phyloP scores from a whole-genome alignment of 2,888 invertebrate species.

The Lottia scabra region DNA sequence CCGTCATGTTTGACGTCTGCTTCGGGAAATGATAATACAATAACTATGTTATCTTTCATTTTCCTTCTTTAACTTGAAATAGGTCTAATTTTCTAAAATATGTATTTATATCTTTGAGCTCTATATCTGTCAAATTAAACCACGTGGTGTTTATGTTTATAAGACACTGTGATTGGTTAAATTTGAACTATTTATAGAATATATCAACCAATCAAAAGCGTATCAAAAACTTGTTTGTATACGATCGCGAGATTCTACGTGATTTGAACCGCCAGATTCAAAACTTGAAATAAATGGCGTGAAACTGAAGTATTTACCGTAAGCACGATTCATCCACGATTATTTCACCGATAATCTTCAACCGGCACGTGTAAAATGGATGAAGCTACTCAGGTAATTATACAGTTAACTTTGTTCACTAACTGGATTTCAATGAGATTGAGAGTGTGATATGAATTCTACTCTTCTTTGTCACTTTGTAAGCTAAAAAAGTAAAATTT shows the following conservation, averaged over 20 bases:
- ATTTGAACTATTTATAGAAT: background rate
- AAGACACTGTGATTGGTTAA: background rate
- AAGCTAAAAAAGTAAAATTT: too few species aligned
- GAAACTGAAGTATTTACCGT: background rate
- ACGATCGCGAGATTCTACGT: slow-evolving; percentile 43
- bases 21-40: too few species aligned
- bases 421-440: too few species aligned
- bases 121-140: background rate
- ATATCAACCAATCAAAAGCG: background rate
- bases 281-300: slow-evolving; percentile 30
- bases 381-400: background rate
- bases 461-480: too few species aligned
- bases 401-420: too few species aligned
- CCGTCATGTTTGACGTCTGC: too few species aligned
- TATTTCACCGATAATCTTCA: background rate
- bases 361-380: background rate
- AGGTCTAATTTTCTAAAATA: too few species aligned
- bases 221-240: background rate
- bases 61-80: too few species aligned
- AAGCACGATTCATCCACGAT: background rate
- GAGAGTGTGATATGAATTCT: too few species aligned
- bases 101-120: too few species aligned
- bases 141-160: too few species aligned
- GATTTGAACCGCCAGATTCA: slow-evolving; percentile 59
- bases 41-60: too few species aligned